Conservation (phyloP, 1,140 invertebrate species). For the Eueides isabella region DNA sequence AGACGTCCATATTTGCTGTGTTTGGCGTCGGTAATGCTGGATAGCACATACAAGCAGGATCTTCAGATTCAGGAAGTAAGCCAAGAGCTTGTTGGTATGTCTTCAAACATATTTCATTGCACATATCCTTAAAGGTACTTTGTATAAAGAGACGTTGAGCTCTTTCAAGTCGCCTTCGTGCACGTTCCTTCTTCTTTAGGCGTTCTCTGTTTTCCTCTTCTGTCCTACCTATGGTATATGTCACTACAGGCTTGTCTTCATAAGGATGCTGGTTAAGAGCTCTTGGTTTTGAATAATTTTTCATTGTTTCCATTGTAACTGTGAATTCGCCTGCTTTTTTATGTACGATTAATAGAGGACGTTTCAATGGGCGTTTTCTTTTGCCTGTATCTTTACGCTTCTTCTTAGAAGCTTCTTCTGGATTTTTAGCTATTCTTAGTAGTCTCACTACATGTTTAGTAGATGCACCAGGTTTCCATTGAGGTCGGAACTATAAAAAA, state of each 20-base stretch:
- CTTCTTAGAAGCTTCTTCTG: slow-evolving; percentile 62
- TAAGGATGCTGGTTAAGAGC: slow-evolving; percentile 68
- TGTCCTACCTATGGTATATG: slow-evolving; percentile 71
- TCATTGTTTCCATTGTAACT: slow-evolving; percentile 77
- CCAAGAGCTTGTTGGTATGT: slow-evolving; percentile 75
- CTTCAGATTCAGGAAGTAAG: slow-evolving; percentile 62
- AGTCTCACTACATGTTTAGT: slow-evolving; percentile 69
- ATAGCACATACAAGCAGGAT: slow-evolving; percentile 64
- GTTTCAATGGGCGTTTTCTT: slow-evolving; percentile 61
- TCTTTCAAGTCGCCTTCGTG: slow-evolving; percentile 62
- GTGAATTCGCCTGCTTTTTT: slow-evolving; percentile 72
- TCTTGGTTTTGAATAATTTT: slow-evolving; percentile 60
- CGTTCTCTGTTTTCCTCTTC: slow-evolving; percentile 70
- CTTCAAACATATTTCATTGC: slow-evolving; percentile 72
- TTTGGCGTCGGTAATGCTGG: slow-evolving; percentile 51
- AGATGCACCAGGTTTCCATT: slow-evolving; percentile 69
- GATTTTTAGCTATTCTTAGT: slow-evolving; percentile 65
- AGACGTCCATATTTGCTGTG: slow-evolving; percentile 52
- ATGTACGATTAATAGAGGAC: slow-evolving; percentile 66
- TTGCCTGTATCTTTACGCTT: slow-evolving; percentile 57
- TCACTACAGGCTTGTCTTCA: slow-evolving; percentile 70
- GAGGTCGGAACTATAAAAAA: slow-evolving; percentile 50
- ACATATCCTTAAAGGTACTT: slow-evolving; percentile 70
- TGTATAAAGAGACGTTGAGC: slow-evolving; percentile 68
- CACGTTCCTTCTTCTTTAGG: slow-evolving; percentile 61